phyloP scores from a whole-genome alignment of 1,140 invertebrate species.

The Pollicipes pollicipes region DNA sequence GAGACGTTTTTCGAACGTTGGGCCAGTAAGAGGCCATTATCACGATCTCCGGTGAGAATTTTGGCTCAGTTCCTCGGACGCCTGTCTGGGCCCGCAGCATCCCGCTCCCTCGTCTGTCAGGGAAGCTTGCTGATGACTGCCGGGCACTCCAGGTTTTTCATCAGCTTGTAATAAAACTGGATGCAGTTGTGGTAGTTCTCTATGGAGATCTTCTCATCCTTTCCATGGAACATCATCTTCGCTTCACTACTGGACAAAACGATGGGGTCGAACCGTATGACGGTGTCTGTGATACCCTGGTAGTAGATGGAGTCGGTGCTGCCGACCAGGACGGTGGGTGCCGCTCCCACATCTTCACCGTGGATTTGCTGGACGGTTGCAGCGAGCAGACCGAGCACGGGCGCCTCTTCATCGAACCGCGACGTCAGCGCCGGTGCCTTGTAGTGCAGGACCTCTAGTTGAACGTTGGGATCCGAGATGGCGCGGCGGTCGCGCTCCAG shows the following conservation, averaged over 20 bases:
- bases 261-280: constrained; percentile 35
- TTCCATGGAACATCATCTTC: constrained; percentile 31
- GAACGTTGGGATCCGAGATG: constrained; percentile 31
- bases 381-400: constrained; percentile 32
- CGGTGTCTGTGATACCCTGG: constrained; percentile 28
- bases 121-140: too few species aligned
- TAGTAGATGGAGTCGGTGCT: constrained; percentile 39
- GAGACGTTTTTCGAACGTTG: too few species aligned
- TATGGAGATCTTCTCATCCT: constrained; percentile 35
- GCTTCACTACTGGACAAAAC: constrained; percentile 28
- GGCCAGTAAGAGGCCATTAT: too few species aligned
- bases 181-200: neutral
- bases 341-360: constrained; percentile 26
- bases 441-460: constrained; percentile 24
- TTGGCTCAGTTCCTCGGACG: too few species aligned
- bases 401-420: constrained; percentile 27
- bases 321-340: constrained; percentile 32
- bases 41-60: too few species aligned
- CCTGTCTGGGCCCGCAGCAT: too few species aligned
- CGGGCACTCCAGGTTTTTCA: neutral
- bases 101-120: too few species aligned
- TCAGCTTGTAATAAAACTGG: neutral
- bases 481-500: constrained; percentile 30
- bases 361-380: constrained; percentile 32
- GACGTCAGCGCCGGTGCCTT: constrained; percentile 31